Conservation (phyloP, 2,113 vertebrate genomes). For the Mobula birostris region DNA sequence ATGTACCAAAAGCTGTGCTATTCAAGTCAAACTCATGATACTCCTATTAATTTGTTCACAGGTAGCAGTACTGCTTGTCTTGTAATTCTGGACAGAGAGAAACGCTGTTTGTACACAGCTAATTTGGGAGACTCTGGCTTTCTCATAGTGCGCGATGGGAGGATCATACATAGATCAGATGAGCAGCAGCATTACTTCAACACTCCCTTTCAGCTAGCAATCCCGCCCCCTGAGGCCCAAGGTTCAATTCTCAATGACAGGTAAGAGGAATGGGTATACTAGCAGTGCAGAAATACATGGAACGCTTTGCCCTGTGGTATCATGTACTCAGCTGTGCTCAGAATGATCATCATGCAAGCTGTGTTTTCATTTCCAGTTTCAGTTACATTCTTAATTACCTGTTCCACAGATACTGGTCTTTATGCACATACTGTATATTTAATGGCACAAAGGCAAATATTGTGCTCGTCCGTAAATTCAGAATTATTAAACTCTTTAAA, state of each 20-base stretch:
- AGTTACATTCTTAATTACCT: neutral
- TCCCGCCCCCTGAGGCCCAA: slow-evolving; percentile 7
- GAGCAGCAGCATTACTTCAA: slow-evolving; percentile 30
- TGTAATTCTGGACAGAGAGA: slow-evolving; percentile 13
- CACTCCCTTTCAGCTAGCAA: slow-evolving; percentile 29
- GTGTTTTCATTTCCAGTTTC: neutral
- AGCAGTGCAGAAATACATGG: neutral
- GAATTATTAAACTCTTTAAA: neutral
- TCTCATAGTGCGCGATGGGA: slow-evolving; percentile 21
- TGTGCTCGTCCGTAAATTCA: neutral
- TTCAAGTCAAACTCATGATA: neutral
- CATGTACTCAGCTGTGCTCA: neutral
- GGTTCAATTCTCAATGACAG: slow-evolving; percentile 21
- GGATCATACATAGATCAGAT: slow-evolving; percentile 12
- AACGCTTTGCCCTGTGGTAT: neutral
- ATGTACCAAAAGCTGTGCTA: neutral
- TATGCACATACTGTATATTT: too few species aligned
- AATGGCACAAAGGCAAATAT: neutral
- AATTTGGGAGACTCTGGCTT: slow-evolving; percentile 21
- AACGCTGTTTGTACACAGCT: slow-evolving; percentile 16
- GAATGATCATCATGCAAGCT: neutral
- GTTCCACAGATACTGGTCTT: neutral
- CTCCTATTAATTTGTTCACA: neutral
- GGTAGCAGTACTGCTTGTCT: slow-evolving; percentile 31
- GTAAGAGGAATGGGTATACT: neutral